Evolutionary conservation across 2,797 vertebrate genomes (phyloP), one percentile per base, ranked within the genome.

Genomic region (Nothura maculosa): DNA sequence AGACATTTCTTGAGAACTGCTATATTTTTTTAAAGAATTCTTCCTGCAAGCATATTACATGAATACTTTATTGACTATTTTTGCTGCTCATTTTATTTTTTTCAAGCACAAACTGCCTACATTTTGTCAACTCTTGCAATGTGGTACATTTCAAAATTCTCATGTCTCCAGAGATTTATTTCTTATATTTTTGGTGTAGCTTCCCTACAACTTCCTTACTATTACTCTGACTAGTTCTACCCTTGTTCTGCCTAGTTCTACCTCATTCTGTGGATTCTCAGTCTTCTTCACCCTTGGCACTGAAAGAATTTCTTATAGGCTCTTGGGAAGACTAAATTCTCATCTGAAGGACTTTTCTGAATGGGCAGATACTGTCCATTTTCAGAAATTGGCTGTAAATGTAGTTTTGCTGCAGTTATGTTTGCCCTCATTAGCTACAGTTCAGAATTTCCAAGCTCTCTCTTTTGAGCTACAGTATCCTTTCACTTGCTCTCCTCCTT

Each of bases 391-490:
- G 8, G 20, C 75, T 92, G 93, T 27, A 81, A 91, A 48, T 60
- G 84, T 81, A 30, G 86, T 84, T 92, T 86, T 94, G 18, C 48
- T 84, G 36, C 61, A 67, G 86, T 87, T 86, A 70, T 74, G 15
- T 74, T 91, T 90, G 52, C 22, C 40, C 18, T 91, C 45, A 42
- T 86, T 91, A 87, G 68, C 73, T 50, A 64, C 66, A 72, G 66
- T 43, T 85, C 61, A 87, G 54, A 22, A 86, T 91, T 88, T 89
- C 89, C 24, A 15, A 32, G 10, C 40, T 82, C 38, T 74, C 7
- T 79, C 48, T 73, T 93, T 34, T 72, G 27, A 90, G 50, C n/a
- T 82, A 28, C 75, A 66, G 0, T 88, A 11, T 75, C 27, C 10
- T 80, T 21, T 81, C 10, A 34, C 36, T 32, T 43, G 24, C 54